phyloP scores from a whole-genome alignment of 2,113 vertebrate species.

The Percopsis transmontana region DNA sequence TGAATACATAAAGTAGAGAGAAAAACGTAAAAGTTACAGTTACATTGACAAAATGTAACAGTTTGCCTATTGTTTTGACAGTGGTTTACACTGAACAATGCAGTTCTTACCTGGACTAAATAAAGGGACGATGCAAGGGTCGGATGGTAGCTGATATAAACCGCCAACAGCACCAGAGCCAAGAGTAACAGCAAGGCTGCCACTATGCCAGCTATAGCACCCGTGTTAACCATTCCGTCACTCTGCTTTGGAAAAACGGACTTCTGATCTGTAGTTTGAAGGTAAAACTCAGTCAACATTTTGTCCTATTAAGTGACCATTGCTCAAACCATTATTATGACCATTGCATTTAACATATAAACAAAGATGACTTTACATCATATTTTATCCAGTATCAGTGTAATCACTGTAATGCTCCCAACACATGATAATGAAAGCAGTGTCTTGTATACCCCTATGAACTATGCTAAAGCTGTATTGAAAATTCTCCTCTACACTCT shows the following conservation, averaged over 20 bases:
- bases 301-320: constrained; percentile 77
- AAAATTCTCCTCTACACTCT: too few species aligned
- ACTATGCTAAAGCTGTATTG: too few species aligned
- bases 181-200: constrained; percentile 80
- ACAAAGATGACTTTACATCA: too few species aligned
- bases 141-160: constrained; percentile 84
- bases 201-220: constrained; percentile 79
- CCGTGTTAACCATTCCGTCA: constrained; percentile 60
- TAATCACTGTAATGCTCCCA: too few species aligned
- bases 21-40: background rate
- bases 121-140: constrained; percentile 76
- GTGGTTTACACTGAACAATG: background rate
- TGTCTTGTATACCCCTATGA: too few species aligned
- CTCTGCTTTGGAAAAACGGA: constrained; percentile 53
- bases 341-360: too few species aligned
- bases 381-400: too few species aligned
- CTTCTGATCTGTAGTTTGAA: constrained; percentile 49
- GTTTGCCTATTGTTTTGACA: too few species aligned
- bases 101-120: constrained; percentile 80
- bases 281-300: background rate
- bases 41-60: background rate
- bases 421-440: too few species aligned
- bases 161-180: constrained; percentile 75
- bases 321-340: constrained; percentile 10
- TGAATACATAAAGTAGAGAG: constrained; percentile 43